Evolutionary conservation across 2,888 invertebrate species (phyloP), one percentile per base, ranked within the genome.

Genomic region (Macropis europaea): DNA sequence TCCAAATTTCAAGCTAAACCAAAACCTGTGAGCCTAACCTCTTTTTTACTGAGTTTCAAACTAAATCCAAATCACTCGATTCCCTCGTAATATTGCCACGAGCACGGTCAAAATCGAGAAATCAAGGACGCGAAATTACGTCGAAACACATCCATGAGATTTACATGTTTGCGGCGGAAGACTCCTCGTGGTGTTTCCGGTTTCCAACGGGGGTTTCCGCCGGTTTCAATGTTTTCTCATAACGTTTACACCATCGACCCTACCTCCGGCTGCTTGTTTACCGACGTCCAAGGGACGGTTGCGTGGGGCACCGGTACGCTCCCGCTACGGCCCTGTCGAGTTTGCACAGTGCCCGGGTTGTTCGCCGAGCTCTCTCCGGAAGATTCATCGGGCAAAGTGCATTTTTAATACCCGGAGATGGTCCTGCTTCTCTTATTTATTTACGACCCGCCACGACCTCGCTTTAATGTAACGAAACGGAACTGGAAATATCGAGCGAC

Each of bases 191-290:
- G 50, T 45, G 30, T 32, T 69, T 72, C 48, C 60, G 47, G 19
- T 59, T 53, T 42, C 28, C 17, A 24, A n/a, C 47, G 19, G 47
- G 36, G 17, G 15, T 19, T 7, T 11, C 9, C 7, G 19, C 56
- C 48, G 72, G 59, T 68, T 77, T 79, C 81, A 79, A 83, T 84
- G 81, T 84, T 82, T 82, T 81, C 79, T 70, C 61, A 74, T 78
- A 66, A 56, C 67, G 77, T 80, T 81, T 77, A 79, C 75, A 76
- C 73, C 61, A 61, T 70, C 77, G 62, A 71, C 57, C 66, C 19
- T 43, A 22, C 50, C n/a, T 26, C 57, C 30, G 52, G 60, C 24
- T 52, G 54, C 30, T 72, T 78, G 75, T 78, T 78, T 78, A 48
- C 71, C 53, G 62, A 57, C 61, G 48, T 53, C 43, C 50, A 59